Evolutionary conservation across 2,797 vertebrate species (phyloP).

Genomic region (Syngnathus rostellatus): DNA sequence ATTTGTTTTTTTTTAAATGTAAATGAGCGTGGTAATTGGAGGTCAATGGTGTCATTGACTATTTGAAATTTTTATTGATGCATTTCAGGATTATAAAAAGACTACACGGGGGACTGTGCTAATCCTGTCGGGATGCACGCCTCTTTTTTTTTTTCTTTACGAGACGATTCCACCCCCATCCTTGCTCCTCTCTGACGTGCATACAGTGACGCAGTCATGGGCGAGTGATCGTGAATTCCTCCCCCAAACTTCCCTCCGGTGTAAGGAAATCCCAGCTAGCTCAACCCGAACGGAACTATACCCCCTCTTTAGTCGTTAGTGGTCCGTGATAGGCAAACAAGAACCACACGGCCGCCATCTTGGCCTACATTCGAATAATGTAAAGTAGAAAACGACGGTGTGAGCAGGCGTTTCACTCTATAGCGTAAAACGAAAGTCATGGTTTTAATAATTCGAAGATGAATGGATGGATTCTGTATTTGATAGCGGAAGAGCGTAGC

Average conservation of each 20-base stretch:
- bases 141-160: no score
- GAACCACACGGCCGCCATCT: background rate
- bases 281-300: slow-evolving; percentile 8
- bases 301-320: background rate
- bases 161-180: background rate
- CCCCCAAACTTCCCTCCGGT: slow-evolving; percentile 4
- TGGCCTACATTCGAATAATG: background rate
- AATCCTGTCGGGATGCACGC: background rate
- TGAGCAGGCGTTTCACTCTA: background rate
- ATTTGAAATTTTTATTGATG: background rate
- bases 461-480: background rate
- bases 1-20: background rate
- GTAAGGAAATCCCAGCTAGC: slow-evolving; percentile 54
- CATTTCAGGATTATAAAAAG: background rate
- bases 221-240: slow-evolving; percentile 37
- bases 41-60: background rate
- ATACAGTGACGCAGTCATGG: slow-evolving; percentile 37
- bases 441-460: background rate
- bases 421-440: background rate
- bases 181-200: slow-evolving; percentile 36
- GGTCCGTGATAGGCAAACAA: background rate
- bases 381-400: background rate
- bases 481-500: background rate
- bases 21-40: no score
- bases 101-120: background rate